Percentiles rank a stretch among this genome's conserved stretches.
Conservation (phyloP, 2,888 invertebrate genomes). For the Theretra japonica region DNA sequence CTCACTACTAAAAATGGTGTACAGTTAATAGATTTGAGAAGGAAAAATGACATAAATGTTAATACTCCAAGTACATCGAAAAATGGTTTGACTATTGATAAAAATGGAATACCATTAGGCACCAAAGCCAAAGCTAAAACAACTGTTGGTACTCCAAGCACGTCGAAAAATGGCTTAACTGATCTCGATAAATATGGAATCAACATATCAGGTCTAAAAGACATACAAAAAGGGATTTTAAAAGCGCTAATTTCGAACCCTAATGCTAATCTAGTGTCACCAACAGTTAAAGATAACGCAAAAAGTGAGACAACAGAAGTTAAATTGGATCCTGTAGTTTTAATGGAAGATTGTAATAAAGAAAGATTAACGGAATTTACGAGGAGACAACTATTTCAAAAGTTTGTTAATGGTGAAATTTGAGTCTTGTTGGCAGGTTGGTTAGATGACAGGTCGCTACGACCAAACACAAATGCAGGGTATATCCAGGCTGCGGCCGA, state of each 20-base stretch:
- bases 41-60: too few species aligned
- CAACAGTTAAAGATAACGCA: neutral
- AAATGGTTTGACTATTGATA: too few species aligned
- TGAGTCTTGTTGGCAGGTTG: too few species aligned
- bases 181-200: neutral
- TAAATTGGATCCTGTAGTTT: conserved; percentile 35
- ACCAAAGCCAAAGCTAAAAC: too few species aligned
- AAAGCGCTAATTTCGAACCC: neutral
- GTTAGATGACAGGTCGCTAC: too few species aligned
- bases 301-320: neutral
- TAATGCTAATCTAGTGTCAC: neutral
- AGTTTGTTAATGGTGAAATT: conserved; percentile 14
- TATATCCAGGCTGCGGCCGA: too few species aligned
- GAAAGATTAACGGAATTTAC: conserved; percentile 39
- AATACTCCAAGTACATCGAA: too few species aligned
- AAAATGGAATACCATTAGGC: too few species aligned
- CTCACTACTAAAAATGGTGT: too few species aligned
- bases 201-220: neutral
- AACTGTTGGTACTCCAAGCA: neutral
- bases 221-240: neutral
- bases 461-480: too few species aligned
- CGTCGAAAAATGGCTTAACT: neutral
- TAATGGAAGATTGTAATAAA: conserved; percentile 54
- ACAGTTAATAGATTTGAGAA: too few species aligned
- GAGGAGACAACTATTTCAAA: conserved; percentile 6